A percentile compares a stretch with the other conserved stretches of the same genome.
Conservation (phyloP, 2,888 invertebrate genomes). For the Drosophila hamatofila region DNA sequence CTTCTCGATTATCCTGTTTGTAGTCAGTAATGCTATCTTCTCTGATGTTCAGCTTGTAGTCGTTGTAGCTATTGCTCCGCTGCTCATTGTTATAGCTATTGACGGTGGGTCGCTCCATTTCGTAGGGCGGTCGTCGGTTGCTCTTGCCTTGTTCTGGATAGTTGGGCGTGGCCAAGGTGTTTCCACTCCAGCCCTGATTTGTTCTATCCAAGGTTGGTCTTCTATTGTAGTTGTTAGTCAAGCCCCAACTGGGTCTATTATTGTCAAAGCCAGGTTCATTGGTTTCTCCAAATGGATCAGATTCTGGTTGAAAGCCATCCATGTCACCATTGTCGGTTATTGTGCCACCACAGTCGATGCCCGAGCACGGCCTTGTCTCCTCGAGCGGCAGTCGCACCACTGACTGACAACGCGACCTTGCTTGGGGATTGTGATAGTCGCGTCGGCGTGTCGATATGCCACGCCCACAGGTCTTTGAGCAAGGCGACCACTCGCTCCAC, state of each 20-base stretch:
- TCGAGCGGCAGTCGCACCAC: conserved; percentile 70
- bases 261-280: conserved; percentile 30
- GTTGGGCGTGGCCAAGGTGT: background rate
- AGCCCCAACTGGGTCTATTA: conserved; percentile 15
- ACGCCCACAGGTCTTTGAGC: conserved; percentile 90
- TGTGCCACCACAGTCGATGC: conserved; percentile 73
- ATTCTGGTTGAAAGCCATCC: conserved; percentile 37
- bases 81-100: conserved; percentile 59
- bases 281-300: conserved; percentile 36
- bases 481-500: conserved; percentile 92
- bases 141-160: background rate
- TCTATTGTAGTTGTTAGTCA: conserved; percentile 11
- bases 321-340: conserved; percentile 62
- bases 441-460: conserved; percentile 89
- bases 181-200: conserved; percentile 28
- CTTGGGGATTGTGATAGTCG: conserved; percentile 87
- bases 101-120: conserved; percentile 18
- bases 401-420: conserved; percentile 87
- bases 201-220: conserved; percentile 5
- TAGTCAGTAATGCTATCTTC: conserved; percentile 10
- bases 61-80: conserved; percentile 14
- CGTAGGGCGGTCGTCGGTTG: conserved; percentile 25
- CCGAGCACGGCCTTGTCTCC: conserved; percentile 61
- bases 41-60: background rate
- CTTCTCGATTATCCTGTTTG: conserved; percentile 6